phyloP scores from a whole-genome alignment of 2,113 vertebrate species.

The Lamprotornis superbus region DNA sequence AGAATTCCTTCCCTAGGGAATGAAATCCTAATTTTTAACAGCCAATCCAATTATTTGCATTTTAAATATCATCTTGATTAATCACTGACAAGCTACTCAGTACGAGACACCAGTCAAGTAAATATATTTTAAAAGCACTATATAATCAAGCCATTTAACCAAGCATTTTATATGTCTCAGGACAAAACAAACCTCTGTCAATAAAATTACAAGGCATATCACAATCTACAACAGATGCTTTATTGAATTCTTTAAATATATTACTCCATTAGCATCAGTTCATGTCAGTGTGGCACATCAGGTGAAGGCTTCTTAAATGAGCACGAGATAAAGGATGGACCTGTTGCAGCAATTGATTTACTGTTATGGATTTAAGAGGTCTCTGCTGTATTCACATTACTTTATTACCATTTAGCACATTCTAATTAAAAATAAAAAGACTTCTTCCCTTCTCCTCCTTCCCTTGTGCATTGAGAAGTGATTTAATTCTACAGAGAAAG shows the following conservation, averaged over 20 bases:
- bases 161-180: constrained; percentile 31
- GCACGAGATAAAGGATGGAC: constrained; percentile 61
- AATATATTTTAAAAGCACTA: not conserved
- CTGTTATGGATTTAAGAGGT: constrained; percentile 75
- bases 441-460: constrained; percentile 60
- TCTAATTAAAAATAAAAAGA: constrained; percentile 80
- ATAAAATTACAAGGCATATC: constrained; percentile 60
- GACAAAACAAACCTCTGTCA: constrained; percentile 59
- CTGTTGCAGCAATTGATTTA: constrained; percentile 73
- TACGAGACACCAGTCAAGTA: not conserved
- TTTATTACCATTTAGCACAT: constrained; percentile 77
- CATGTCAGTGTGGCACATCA: constrained; percentile 52
- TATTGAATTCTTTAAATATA: constrained; percentile 66
- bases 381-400: constrained; percentile 75
- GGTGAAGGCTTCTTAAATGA: constrained; percentile 59
- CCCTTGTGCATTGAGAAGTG: constrained; percentile 57
- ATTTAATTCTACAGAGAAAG: constrained; percentile 73
- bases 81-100: not conserved
- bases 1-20: not conserved
- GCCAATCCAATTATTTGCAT: constrained; percentile 11
- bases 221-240: constrained; percentile 43
- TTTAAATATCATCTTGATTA: constrained; percentile 13
- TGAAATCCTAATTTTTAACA: constrained; percentile 5
- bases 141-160: constrained; percentile 37
- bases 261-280: constrained; percentile 65